Conservation (phyloP, 2,888 invertebrate genomes). For the Hirtodrosophila trivittata region DNA sequence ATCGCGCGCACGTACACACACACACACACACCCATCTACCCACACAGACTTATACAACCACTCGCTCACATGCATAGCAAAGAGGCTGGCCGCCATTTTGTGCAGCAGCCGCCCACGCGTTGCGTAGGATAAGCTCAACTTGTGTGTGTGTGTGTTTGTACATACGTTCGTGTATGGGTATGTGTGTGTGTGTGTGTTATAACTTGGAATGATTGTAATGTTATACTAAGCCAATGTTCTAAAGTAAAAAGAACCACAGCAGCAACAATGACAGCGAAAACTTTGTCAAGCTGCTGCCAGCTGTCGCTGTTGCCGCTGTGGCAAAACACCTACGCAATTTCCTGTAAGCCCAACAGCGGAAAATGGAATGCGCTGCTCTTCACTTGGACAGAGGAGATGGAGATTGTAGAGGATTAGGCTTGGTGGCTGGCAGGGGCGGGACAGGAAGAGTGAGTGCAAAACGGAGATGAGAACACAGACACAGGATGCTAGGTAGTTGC, state of each 20-base stretch:
- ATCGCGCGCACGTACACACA: constrained; percentile 62
- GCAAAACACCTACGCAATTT: constrained; percentile 77
- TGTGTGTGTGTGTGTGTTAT: constrained; percentile 30
- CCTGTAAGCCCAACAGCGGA: constrained; percentile 69
- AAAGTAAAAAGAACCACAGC: constrained; percentile 44
- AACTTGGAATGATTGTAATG: constrained; percentile 59
- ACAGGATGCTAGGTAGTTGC: constrained; percentile 55
- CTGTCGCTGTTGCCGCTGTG: constrained; percentile 40
- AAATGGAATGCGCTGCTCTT: constrained; percentile 53
- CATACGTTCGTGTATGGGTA: constrained; percentile 18
- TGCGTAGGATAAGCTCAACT: constrained; percentile 44
- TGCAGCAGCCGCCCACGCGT: constrained; percentile 70
- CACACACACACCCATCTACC: constrained; percentile 15
- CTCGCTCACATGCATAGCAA: constrained; percentile 51
- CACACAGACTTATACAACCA: constrained; percentile 14
- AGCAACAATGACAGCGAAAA: constrained; percentile 43
- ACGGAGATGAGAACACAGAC: constrained; percentile 64
- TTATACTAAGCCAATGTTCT: constrained; percentile 61
- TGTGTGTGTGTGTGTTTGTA: constrained; percentile 10
- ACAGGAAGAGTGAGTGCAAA: constrained; percentile 22
- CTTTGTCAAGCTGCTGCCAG: constrained; percentile 45
- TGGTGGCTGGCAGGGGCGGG: too few species aligned
- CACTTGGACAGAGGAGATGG: not conserved
- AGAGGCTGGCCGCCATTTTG: constrained; percentile 75
- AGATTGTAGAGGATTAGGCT: too few species aligned